Conservation (phyloP, 2,797 vertebrate genomes). For the Gymnothorax reevesii region DNA sequence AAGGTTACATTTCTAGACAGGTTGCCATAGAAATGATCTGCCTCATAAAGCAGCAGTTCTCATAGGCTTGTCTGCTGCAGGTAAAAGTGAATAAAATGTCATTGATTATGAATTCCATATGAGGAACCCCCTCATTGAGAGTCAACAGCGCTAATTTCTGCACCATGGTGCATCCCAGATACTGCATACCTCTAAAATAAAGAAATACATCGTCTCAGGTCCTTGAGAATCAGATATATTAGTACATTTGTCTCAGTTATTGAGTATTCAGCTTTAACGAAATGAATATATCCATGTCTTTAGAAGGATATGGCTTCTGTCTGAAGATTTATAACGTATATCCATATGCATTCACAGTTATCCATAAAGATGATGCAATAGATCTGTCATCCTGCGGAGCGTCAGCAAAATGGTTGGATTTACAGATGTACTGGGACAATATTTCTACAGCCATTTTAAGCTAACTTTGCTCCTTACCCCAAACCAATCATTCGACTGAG, state of each 20-base stretch:
- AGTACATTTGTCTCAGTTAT: neutral
- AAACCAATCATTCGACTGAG: neutral
- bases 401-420: neutral
- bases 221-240: neutral
- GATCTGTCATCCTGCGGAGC: neutral
- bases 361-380: neutral
- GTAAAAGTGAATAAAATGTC: neutral
- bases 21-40: slow-evolving; percentile 22
- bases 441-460: neutral
- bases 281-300: neutral
- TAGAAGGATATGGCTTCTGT: neutral
- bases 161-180: neutral
- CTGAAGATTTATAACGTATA: neutral
- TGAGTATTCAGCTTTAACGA: neutral
- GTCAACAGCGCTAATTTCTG: too few relatives aligned
- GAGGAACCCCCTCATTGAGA: too few relatives aligned
- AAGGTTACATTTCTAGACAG: slow-evolving; percentile 16
- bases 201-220: neutral
- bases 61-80: neutral
- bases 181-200: neutral
- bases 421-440: neutral
- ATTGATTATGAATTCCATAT: neutral
- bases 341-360: neutral
- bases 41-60: neutral
- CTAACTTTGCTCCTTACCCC: neutral